Evolutionary conservation across 1,140 invertebrate species (phyloP).

Genomic region (Chionoecetes opilio): DNA sequence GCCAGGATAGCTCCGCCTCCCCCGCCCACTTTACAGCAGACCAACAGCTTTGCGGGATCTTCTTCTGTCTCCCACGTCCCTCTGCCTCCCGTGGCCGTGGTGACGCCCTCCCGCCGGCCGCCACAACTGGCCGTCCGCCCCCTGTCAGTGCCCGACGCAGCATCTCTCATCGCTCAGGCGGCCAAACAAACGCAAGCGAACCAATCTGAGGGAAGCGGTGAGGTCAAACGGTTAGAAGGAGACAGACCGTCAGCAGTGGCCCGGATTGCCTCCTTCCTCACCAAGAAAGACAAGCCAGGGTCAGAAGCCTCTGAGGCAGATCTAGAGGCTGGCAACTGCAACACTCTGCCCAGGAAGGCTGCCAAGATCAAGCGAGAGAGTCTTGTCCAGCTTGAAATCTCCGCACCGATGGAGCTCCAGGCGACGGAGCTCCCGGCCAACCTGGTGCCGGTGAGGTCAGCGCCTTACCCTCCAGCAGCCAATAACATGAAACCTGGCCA

Average conservation of each 20-base stretch:
- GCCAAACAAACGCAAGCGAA: constrained; percentile 4
- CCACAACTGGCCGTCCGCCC: constrained; percentile 69
- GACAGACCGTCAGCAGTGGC: constrained; percentile 77
- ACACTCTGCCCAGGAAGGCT: constrained; percentile 80
- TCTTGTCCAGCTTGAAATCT: constrained; percentile 80
- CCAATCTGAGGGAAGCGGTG: constrained; percentile 6
- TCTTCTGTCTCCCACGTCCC: neutral
- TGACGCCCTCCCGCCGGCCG: constrained; percentile 67
- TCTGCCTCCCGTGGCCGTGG: constrained; percentile 68
- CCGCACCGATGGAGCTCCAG: constrained; percentile 80
- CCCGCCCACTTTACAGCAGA: constrained; percentile 13
- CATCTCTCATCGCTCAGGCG: constrained; percentile 67
- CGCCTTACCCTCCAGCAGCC: constrained; percentile 77
- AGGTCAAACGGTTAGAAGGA: constrained; percentile 60
- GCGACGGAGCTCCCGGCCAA: constrained; percentile 80
- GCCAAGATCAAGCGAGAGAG: constrained; percentile 81
- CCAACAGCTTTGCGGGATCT: neutral
- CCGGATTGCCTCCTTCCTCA: constrained; percentile 80
- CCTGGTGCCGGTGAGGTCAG: constrained; percentile 80
- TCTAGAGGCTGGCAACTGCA: constrained; percentile 66
- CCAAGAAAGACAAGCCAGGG: constrained; percentile 79
- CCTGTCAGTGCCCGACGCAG: constrained; percentile 79
- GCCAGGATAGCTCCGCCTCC: constrained; percentile 65
- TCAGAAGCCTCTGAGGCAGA: constrained; percentile 54
- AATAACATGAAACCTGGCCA: constrained; percentile 71